Evolutionary conservation across 2,797 vertebrate species (phyloP), one percentile per base, ranked within the genome.

Genomic region (Lepus townsendii): DNA sequence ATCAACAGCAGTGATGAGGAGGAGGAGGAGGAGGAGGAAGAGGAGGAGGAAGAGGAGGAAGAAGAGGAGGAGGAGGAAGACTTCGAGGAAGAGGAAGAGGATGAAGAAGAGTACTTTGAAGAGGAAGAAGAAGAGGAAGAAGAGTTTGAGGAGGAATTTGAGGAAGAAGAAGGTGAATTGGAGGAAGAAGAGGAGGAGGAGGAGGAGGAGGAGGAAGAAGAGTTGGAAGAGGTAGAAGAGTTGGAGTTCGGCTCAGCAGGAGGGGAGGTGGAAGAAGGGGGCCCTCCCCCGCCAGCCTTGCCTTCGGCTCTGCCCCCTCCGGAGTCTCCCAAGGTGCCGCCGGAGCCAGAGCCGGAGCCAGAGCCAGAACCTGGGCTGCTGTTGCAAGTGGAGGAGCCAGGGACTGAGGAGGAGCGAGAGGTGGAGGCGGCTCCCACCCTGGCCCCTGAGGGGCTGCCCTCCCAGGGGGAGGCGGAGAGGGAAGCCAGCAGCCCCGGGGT

Each of bases 1-100:
- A 99, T 99, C 88, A 99, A 99, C 97, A 99, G 99, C 97, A 99
- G 99, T 0, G 99, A 99, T 7, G 99, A 99, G 0, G 99, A 99
- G 19, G 99, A 99, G 11, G 99, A 99, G 0, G 99, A 99, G 0
- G 99, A 99, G 0, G 99, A 99, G 0, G 99, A 99, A 1, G 98
- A 99, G 7, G 98, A 99, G 0, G 99, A 98, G 0, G 97, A 97
- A 0, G 97, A 98, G 0, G 97, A 98, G 0, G 96, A 98, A 0
- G 98, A 98, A 0, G 98, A 98, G 0, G 98, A 98, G 0, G 96
- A 98, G 0, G 94, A 98, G 7, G 98, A 98, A 0, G 98, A 98
- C 0, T 98, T 98, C 26, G 98, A 98, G 3, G 98, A 98, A 3
- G 98, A 98, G 0, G 98, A 98, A 26, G 97, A 97, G 5, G 97